Conservation (phyloP, 2,888 invertebrate genomes). For the Priocnemis perturbator region DNA sequence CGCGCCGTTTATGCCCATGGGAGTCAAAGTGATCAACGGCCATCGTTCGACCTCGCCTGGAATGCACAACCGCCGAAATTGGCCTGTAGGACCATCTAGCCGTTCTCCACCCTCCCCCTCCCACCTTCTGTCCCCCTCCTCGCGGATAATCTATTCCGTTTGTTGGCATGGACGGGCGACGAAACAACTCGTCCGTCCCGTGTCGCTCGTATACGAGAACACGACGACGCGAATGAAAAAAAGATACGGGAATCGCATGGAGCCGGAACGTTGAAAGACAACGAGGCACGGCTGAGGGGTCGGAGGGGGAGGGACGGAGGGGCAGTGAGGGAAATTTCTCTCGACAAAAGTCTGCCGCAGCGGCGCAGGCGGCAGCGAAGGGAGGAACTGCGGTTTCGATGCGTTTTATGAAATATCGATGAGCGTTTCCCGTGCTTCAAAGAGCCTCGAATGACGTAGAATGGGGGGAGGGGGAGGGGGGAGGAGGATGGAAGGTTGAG, state of each 20-base stretch:
- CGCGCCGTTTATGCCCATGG: constrained; percentile 39
- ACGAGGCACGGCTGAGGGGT: not conserved
- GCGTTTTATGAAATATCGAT: constrained; percentile 27
- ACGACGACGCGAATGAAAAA: constrained; percentile 7
- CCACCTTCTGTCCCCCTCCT: constrained; percentile 25
- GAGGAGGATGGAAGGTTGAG: too few species aligned
- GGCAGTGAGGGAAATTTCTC: not conserved
- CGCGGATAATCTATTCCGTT: constrained; percentile 52
- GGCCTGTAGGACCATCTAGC: constrained; percentile 8
- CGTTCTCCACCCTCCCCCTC: not conserved
- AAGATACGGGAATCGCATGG: not conserved
- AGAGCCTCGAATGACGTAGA: constrained; percentile 21
- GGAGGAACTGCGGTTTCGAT: constrained; percentile 4
- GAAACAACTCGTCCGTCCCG: constrained; percentile 27
- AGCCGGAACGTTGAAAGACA: not conserved
- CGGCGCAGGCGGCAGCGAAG: not conserved
- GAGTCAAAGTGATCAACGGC: constrained; percentile 33
- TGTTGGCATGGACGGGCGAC: constrained; percentile 33
- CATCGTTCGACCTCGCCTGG: constrained; percentile 32
- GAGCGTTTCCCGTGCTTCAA: constrained; percentile 28
- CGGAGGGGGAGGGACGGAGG: too few species aligned
- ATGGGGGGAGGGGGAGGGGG: too few species aligned
- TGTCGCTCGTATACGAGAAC: constrained; percentile 16
- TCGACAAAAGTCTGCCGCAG: constrained; percentile 8
- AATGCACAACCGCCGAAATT: constrained; percentile 13